Evolutionary conservation across 2,888 invertebrate species (phyloP).

Genomic region (Pogonocherus hispidulus): DNA sequence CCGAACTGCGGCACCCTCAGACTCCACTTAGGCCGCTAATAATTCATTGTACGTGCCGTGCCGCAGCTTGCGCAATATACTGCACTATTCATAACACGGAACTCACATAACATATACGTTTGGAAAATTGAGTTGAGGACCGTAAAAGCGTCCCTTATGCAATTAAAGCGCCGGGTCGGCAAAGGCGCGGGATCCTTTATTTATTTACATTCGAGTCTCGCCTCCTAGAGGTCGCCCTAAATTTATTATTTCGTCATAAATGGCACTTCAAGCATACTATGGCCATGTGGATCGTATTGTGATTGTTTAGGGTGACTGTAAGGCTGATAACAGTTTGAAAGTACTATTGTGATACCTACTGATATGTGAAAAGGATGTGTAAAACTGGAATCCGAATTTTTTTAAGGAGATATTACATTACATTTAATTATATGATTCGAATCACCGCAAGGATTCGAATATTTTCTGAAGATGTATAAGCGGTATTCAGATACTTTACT

Average conservation of each 20-base stretch:
- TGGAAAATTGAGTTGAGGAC: slow-evolving; percentile 1
- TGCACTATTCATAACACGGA: slow-evolving; percentile 5
- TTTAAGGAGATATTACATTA: too few relatives aligned
- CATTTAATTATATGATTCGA: too few relatives aligned
- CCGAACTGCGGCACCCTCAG: too few relatives aligned
- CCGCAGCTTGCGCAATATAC: neutral
- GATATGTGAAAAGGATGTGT: too few relatives aligned
- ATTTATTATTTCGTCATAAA: neutral
- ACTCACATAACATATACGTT: neutral
- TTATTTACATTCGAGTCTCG: neutral
- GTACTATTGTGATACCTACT: too few relatives aligned
- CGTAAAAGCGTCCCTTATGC: neutral
- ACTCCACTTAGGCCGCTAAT: too few relatives aligned
- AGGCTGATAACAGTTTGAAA: too few relatives aligned
- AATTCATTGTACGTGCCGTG: too few relatives aligned
- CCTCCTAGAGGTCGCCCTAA: neutral
- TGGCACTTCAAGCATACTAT: neutral
- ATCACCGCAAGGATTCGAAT: too few relatives aligned
- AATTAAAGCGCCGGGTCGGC: neutral
- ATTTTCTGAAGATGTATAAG: too few relatives aligned
- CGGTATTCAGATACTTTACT: too few relatives aligned
- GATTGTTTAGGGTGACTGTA: neutral
- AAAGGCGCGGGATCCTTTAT: neutral
- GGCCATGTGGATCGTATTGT: neutral
- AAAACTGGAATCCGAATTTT: too few relatives aligned